These are phyloP conservation scores for Antennarius maculatus DNA, from an alignment of 2,797 vertebrate genomes.

Conservation along the genomic window DNA sequence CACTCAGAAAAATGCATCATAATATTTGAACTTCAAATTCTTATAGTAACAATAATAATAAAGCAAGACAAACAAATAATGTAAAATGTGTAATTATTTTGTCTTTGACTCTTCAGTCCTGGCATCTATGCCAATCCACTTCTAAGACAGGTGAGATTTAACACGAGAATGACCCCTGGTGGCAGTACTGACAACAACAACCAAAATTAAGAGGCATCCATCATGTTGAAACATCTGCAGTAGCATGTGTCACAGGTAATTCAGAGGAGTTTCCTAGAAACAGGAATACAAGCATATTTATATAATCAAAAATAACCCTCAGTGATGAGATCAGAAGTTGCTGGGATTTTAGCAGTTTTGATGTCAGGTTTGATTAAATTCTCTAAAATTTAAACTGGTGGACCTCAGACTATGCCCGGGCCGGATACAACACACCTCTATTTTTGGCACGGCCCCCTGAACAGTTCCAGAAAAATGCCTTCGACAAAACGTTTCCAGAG, in stretches of 20 bases:
- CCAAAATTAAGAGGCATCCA: slow-evolving; percentile 11
- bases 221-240: background rate
- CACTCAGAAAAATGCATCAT: background rate
- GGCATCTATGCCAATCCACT: slow-evolving; percentile 1
- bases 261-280: background rate
- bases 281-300: slow-evolving; percentile 7
- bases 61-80: too few relatives aligned
- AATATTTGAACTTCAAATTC: background rate
- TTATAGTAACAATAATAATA: slow-evolving; percentile 7
- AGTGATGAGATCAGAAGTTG: slow-evolving; percentile 10
- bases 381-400: background rate
- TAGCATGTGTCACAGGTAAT: slow-evolving; percentile 1
- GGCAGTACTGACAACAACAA: slow-evolving; percentile 46
- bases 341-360: background rate
- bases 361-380: slow-evolving; percentile 36
- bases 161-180: slow-evolving; percentile 75
- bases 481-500: too few relatives aligned
- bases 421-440: background rate
- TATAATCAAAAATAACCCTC: background rate
- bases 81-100: background rate
- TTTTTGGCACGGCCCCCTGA: too few relatives aligned
- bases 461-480: too few relatives aligned
- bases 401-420: too few relatives aligned
- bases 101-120: slow-evolving; percentile 1
- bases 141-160: slow-evolving; percentile 27